Conservation (phyloP, 2,888 invertebrate genomes). For the Drosophila kuntzei region DNA sequence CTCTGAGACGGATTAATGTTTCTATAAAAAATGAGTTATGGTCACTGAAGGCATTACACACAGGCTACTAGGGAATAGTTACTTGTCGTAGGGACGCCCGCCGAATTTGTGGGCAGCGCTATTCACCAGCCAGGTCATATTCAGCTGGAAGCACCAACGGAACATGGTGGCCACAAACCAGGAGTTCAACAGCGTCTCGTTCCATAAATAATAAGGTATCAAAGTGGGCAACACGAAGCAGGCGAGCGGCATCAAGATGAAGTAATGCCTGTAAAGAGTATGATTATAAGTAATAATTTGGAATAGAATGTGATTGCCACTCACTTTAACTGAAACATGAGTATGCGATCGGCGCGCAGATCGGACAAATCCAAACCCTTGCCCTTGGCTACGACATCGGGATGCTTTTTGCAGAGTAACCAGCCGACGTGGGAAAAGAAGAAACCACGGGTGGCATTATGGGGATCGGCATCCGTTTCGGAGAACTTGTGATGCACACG, state of each 20-base stretch:
- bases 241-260: slow-evolving; percentile 88
- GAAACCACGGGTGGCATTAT: slow-evolving; percentile 96
- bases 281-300: not conserved
- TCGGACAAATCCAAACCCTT: slow-evolving; percentile 94
- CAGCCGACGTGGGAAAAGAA: slow-evolving; percentile 98
- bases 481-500: slow-evolving; percentile 96
- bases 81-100: slow-evolving; percentile 90
- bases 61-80: slow-evolving; percentile 66
- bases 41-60: not conserved
- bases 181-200: slow-evolving; percentile 89
- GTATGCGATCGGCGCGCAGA: slow-evolving; percentile 91
- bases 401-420: slow-evolving; percentile 95
- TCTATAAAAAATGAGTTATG: slow-evolving; percentile 3
- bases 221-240: slow-evolving; percentile 92
- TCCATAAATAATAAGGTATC: slow-evolving; percentile 91
- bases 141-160: slow-evolving; percentile 91
- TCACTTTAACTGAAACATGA: slow-evolving; percentile 94
- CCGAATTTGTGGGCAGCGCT: slow-evolving; percentile 94
- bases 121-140: slow-evolving; percentile 96
- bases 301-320: slow-evolving; percentile 57
- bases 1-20: slow-evolving; percentile 89
- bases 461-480: slow-evolving; percentile 97
- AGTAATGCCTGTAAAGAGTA: slow-evolving; percentile 88
- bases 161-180: slow-evolving; percentile 90
- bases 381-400: slow-evolving; percentile 94